Conservation (phyloP, 2,113 vertebrate species). For the Oreotrochilus melanogaster region DNA sequence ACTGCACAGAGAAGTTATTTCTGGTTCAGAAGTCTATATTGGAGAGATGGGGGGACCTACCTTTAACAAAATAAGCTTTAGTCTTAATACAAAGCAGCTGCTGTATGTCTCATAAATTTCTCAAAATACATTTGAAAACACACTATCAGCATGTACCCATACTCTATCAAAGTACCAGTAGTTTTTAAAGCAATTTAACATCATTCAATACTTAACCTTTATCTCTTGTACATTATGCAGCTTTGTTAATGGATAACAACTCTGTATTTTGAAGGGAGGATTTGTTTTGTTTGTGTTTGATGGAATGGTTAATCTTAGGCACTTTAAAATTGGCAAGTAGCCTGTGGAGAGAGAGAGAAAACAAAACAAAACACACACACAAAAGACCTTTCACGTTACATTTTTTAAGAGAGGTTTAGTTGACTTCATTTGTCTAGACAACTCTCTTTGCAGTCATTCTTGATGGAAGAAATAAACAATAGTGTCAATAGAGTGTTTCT, state of each 20-base stretch:
- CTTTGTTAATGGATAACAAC: conserved; percentile 30
- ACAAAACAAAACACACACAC: too few species aligned
- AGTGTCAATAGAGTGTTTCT: neutral
- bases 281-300: conserved; percentile 35
- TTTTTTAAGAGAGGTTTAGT: neutral
- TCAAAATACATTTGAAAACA: neutral
- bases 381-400: neutral
- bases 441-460: neutral
- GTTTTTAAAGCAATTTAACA: neutral
- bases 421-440: neutral
- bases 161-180: neutral
- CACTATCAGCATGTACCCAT: neutral
- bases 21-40: neutral
- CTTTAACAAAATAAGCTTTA: neutral
- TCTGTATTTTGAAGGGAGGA: neutral
- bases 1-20: neutral
- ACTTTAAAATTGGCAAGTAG: conserved; percentile 19
- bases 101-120: neutral
- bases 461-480: neutral
- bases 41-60: neutral
- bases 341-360: neutral
- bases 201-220: conserved; percentile 40
- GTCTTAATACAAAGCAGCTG: neutral
- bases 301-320: neutral
- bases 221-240: neutral